Evolutionary conservation across 1,140 invertebrate species (phyloP).

Genomic region (Scaptomyza montana): DNA sequence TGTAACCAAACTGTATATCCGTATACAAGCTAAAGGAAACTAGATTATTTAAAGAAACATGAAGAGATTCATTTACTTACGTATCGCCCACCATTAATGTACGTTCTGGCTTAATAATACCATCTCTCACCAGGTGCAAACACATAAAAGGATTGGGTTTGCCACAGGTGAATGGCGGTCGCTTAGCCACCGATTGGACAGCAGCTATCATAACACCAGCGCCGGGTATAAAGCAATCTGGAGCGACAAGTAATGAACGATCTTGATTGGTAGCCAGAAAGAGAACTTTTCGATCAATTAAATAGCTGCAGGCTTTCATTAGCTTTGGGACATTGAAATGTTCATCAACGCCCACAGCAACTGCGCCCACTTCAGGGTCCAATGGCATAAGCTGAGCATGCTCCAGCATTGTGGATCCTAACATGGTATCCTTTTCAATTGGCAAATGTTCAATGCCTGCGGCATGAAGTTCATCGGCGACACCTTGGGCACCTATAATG

Average conservation of each 20-base stretch:
- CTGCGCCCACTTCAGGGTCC: constrained; percentile 51
- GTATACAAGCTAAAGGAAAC: constrained; percentile 40
- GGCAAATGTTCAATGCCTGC: constrained; percentile 51
- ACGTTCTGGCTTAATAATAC: constrained; percentile 45
- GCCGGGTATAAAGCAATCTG: constrained; percentile 10
- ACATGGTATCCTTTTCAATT: neutral
- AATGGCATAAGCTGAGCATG: constrained; percentile 52
- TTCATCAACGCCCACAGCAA: constrained; percentile 49
- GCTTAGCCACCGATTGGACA: constrained; percentile 24
- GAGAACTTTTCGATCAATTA: constrained; percentile 15
- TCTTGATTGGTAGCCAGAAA: constrained; percentile 62
- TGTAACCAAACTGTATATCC: constrained; percentile 60
- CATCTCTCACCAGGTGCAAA: constrained; percentile 38
- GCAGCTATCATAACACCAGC: constrained; percentile 42
- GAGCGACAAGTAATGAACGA: constrained; percentile 3
- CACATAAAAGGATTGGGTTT: constrained; percentile 57
- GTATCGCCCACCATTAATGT: constrained; percentile 63
- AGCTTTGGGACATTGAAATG: constrained; percentile 39
- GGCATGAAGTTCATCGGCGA: constrained; percentile 46
- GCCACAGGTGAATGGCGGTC: constrained; percentile 53
- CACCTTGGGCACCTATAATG: constrained; percentile 52
- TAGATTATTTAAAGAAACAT: neutral
- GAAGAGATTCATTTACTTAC: constrained; percentile 22
- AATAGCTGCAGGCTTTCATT: constrained; percentile 43
- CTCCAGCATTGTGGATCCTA: constrained; percentile 4